Evolutionary conservation across 92 coral and sea anemone genomes (phyloP), one percentile per base, ranked within the genome.

Genomic region (Epizoanthus ramosus): DNA sequence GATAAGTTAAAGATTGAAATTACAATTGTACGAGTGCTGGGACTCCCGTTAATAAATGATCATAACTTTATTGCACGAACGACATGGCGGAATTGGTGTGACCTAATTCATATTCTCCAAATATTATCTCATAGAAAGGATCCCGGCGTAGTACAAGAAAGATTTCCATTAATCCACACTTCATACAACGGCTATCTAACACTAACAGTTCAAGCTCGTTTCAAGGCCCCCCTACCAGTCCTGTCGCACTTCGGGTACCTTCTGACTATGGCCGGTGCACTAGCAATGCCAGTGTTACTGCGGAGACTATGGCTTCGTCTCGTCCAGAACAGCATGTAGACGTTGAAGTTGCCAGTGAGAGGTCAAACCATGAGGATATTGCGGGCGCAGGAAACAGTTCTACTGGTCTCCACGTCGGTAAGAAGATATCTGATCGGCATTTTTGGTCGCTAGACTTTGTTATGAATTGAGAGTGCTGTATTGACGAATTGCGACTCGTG

Each of bases 141-240:
- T 79, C 90, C 60, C 91, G 98, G 24, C 90, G 95, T 83, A 93
- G 92, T 25, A 88, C 98, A 28, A 84, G 98, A 39, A 90, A 95
- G 16, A 93, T 95, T 22, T 93, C 98, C 63, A 91, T 95, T 74
- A 97, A 95, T 73, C 98, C 98, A 10, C 92, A 93, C 87, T 91
- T 89, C 80, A 89, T 95, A 37, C 98, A 93, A 73, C 92, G 94
- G 43, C 86, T 95, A 47, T 85, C 95, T 18, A 80, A 83, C 65
- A 80, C 95, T 18, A 80, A 83, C 65, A 80, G 68, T 57, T 63
- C 90, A 4, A 72, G 84, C 68, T 84, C 90, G 8, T 72, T 39
- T n/a, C 68, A 74, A 22, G 56, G 70, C 53, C 76, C 88, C 23
- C 16, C 75, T 23, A 61, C 22, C 7, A 73, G 77, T 8, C 89